Conservation (phyloP, 2,888 invertebrate genomes). For the Melanchra persicariae region DNA sequence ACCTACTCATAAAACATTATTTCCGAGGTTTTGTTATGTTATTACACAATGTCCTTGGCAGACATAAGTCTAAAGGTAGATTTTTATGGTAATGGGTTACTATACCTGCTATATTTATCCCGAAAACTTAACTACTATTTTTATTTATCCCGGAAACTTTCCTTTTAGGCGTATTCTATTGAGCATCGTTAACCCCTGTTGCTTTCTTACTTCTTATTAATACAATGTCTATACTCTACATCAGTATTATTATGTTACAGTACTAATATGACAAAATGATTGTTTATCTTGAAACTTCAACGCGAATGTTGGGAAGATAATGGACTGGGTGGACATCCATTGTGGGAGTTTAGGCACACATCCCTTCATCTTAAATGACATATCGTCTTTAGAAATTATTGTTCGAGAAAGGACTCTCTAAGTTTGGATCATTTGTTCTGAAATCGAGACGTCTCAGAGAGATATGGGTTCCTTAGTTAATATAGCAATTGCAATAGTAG, state of each 20-base stretch:
- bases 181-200: slow-evolving; percentile 12
- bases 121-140: slow-evolving; percentile 14
- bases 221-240: neutral
- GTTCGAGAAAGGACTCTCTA: slow-evolving; percentile 37
- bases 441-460: slow-evolving; percentile 8
- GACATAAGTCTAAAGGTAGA: neutral
- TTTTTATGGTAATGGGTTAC: neutral
- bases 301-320: slow-evolving; percentile 41
- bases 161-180: slow-evolving; percentile 2
- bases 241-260: slow-evolving; percentile 3
- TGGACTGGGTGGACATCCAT: slow-evolving; percentile 28
- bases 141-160: slow-evolving; percentile 14
- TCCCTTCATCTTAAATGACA: slow-evolving; percentile 55
- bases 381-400: slow-evolving; percentile 53
- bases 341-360: slow-evolving; percentile 41
- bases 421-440: slow-evolving; percentile 40
- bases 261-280: slow-evolving; percentile 22
- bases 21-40: neutral
- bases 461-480: slow-evolving; percentile 5
- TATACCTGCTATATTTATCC: neutral
- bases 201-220: slow-evolving; percentile 8
- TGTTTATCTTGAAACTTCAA: slow-evolving; percentile 45
- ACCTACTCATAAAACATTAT: too few relatives aligned
- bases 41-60: neutral
- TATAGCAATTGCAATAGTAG: neutral